A percentile compares a stretch with the other conserved stretches of the same genome.
These are phyloP conservation scores for Meganola albula DNA, from an alignment of 2,888 invertebrate genomes.

Conservation along the genomic window DNA sequence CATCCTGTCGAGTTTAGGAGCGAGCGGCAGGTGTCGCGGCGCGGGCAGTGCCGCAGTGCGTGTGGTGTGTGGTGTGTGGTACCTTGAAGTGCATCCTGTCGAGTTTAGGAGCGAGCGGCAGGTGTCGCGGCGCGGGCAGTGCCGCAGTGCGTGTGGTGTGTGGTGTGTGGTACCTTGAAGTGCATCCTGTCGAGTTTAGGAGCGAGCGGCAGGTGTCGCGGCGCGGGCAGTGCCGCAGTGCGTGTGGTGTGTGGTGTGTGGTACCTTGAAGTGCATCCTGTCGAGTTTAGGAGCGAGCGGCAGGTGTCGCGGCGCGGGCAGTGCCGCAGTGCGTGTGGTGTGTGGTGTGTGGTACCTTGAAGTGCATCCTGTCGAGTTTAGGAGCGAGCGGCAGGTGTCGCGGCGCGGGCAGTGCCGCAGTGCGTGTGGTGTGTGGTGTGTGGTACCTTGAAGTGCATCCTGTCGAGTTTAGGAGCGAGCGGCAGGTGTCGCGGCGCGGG, in stretches of 20 bases:
- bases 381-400: constrained; percentile 38
- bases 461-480: constrained; percentile 1
- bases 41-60: neutral
- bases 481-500: neutral
- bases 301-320: constrained; percentile 32
- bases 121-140: neutral
- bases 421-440: constrained; percentile 84
- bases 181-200: constrained; percentile 5
- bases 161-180: constrained; percentile 3
- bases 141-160: neutral
- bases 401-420: constrained; percentile 56
- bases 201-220: constrained; percentile 2
- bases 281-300: constrained; percentile 83
- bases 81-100: constrained; percentile 3
- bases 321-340: neutral
- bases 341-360: constrained; percentile 78
- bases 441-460: neutral
- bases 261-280: constrained; percentile 91
- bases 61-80: neutral
- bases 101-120: constrained; percentile 1
- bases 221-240: neutral
- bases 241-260: constrained; percentile 7
- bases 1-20: constrained; percentile 1
- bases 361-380: constrained; percentile 93
- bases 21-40: neutral